A percentile compares a stretch with the other conserved stretches of the same genome.
phyloP scores from a whole-genome alignment of 2,888 invertebrate species.

The Erpobdella octoculata region DNA sequence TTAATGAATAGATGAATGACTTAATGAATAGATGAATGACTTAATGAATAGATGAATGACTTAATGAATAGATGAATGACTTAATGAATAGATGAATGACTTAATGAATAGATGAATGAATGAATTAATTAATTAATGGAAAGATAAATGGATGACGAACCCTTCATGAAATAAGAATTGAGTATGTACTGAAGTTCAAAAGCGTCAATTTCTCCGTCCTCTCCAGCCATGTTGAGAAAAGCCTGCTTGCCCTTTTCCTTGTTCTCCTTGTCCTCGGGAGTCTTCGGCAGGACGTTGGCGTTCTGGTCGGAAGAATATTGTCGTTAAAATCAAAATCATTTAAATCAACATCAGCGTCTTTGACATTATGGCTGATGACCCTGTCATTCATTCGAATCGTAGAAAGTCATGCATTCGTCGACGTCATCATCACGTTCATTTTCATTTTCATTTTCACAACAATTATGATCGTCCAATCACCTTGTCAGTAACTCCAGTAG shows the following conservation, averaged over 20 bases:
- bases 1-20: too few species aligned
- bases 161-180: conserved; percentile 34
- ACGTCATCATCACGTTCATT: too few species aligned
- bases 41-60: too few species aligned
- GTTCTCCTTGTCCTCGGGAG: conserved; percentile 32
- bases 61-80: not conserved
- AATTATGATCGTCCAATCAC: too few species aligned
- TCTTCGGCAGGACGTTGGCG: conserved; percentile 31
- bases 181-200: conserved; percentile 38
- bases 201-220: conserved; percentile 38
- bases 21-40: too few species aligned
- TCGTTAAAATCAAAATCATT: not conserved
- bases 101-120: not conserved
- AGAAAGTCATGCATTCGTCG: too few species aligned
- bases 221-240: conserved; percentile 36
- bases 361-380: not conserved
- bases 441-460: too few species aligned
- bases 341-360: not conserved
- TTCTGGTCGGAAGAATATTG: not conserved
- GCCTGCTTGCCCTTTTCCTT: conserved; percentile 34
- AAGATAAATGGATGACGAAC: conserved; percentile 19
- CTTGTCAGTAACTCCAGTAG: conserved; percentile 21
- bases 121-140: not conserved
- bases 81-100: not conserved
- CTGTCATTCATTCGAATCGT: too few species aligned